A percentile compares a stretch with the other conserved stretches of the same genome.
phyloP scores from a whole-genome alignment of 2,113 vertebrate genomes.

The Galemys pyrenaicus region DNA sequence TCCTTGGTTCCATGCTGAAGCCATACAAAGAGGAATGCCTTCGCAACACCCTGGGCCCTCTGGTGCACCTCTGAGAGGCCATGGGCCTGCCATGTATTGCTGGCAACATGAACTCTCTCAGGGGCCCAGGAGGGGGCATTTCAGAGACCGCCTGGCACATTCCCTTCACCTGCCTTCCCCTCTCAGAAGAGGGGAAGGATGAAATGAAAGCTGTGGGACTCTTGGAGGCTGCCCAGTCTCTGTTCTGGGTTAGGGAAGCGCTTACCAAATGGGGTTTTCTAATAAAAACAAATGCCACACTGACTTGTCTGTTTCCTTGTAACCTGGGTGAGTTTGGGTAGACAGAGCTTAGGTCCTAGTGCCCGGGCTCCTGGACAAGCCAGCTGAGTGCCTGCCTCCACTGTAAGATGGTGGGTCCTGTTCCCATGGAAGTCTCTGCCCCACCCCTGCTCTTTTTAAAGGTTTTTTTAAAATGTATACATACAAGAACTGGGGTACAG shows the following conservation, averaged over 20 bases:
- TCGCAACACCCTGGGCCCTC: neutral
- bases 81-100: neutral
- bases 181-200: neutral
- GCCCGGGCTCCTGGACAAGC: neutral
- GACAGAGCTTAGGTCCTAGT: neutral
- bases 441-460: too few species aligned
- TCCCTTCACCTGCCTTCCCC: neutral
- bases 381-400: neutral
- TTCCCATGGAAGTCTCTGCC: neutral
- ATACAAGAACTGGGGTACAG: too few species aligned
- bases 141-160: neutral
- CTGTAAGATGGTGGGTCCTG: neutral
- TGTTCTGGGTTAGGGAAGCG: neutral
- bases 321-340: neutral
- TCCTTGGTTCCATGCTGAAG: slow-evolving; percentile 30
- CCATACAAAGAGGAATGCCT: neutral
- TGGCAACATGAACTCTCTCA: neutral
- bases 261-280: slow-evolving; percentile 66
- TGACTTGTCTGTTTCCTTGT: neutral
- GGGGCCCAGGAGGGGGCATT: neutral
- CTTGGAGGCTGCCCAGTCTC: neutral
- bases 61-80: neutral
- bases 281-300: slow-evolving; percentile 70
- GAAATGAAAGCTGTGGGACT: neutral
- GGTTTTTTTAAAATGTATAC: too few species aligned